Base-by-base conservation (phyloP, 2,797 vertebrate species). In the Enteromius argenteus region DNA sequence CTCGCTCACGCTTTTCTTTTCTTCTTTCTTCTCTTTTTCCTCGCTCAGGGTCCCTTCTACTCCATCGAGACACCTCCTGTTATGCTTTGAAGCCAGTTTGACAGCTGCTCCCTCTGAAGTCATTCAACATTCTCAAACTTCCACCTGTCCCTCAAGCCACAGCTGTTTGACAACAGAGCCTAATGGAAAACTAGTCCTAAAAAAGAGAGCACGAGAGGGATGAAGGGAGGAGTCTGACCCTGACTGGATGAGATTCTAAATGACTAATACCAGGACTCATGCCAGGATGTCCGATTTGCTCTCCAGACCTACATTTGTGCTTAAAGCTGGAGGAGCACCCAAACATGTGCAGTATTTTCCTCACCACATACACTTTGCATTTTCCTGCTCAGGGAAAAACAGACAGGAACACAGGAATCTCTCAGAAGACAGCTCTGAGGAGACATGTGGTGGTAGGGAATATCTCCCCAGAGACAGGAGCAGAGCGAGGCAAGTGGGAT, bases 101-200 rank as follows among this genome's bases (percentile, higher is more conserved):
- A 86, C 88, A 92, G 90, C 88, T 89, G 89, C 83, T 89, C 56
- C 84, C 82, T 85, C 69, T 86, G 76, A 82, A 90, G 37, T 77
- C 83, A 60, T 76, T 83, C 51, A 84, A 85, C 85, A 87, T 91
- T 89, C 79, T 74, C 64, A 80, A 88, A 80, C 80, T 49, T 73
- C 75, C 84, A 85, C 78, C 77, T 90, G 86, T 69, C 75, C 75
- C 62, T 79, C 39, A 84, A 56, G 17, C 81, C 72, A 60, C 85
- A 90, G 87, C 88, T 88, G 83, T 86, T 86, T 58, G 51, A 79
- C 75, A 80, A 66, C 80, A 44, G 39, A 81, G 46, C 58, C 67
- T 73, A 81, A 84, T 53, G 60, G 72, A 64, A 72, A 64, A 74
- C 72, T 39, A 23, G 8, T 23, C 9, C 51, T 42, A 15, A 80